Percentiles rank a stretch among this genome's conserved stretches.
phyloP scores from a whole-genome alignment of 2,113 vertebrate genomes.

The Smithornis capensis region DNA sequence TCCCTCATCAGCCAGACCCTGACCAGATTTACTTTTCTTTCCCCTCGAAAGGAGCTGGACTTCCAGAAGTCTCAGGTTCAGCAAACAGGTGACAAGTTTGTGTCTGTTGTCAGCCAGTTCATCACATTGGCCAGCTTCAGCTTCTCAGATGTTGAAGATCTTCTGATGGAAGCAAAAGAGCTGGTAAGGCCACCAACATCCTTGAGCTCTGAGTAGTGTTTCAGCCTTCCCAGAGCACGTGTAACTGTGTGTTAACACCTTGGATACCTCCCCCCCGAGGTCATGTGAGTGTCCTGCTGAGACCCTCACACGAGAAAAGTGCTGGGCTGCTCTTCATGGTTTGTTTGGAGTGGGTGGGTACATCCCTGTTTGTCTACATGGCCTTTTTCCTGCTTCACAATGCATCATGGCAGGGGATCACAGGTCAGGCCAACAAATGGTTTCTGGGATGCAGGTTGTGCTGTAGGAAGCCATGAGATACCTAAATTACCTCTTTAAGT shows the following conservation, averaged over 20 bases:
- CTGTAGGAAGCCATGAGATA: neutral
- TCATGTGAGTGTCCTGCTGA: neutral
- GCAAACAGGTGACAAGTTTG: slow-evolving; percentile 91
- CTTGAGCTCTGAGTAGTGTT: neutral
- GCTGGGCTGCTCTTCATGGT: neutral
- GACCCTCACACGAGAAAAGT: neutral
- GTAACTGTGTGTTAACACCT: neutral
- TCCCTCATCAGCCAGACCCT: neutral
- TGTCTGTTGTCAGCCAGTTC: slow-evolving; percentile 97
- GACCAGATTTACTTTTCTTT: neutral
- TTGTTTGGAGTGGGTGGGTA: neutral
- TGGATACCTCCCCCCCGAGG: neutral
- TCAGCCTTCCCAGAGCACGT: neutral
- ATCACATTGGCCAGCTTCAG: slow-evolving; percentile 97
- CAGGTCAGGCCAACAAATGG: neutral
- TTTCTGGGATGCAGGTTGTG: neutral
- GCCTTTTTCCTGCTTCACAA: neutral
- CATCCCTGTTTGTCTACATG: neutral
- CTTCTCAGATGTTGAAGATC: slow-evolving; percentile 97
- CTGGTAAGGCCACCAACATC: slow-evolving; percentile 77
- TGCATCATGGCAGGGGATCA: neutral
- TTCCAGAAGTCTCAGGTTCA: slow-evolving; percentile 88
- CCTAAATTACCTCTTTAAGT: neutral
- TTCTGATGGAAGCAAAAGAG: slow-evolving; percentile 91
- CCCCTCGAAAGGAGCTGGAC: slow-evolving; percentile 83